phyloP scores from a whole-genome alignment of 2,113 vertebrate genomes.

The Podiceps cristatus region DNA sequence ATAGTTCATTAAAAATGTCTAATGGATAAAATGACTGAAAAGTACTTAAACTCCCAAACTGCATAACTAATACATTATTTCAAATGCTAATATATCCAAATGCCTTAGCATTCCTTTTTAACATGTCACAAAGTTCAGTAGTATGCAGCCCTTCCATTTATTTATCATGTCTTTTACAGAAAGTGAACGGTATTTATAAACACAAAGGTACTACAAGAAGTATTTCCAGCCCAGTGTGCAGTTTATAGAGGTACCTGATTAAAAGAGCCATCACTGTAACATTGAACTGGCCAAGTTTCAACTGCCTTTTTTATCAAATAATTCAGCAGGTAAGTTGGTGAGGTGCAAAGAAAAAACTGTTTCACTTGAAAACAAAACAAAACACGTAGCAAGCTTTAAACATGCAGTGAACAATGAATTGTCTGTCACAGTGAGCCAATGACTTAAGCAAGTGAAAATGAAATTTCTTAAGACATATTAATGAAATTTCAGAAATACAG shows the following conservation, averaged over 20 bases:
- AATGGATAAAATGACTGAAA: not conserved
- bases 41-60: not conserved
- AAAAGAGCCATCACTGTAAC: slow-evolving; percentile 22
- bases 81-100: not conserved
- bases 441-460: slow-evolving; percentile 68
- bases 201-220: not conserved
- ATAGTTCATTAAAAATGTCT: not conserved
- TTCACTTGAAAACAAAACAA: not conserved
- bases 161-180: not conserved
- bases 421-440: slow-evolving; percentile 63
- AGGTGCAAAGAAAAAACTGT: slow-evolving; percentile 28
- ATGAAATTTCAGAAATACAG: slow-evolving; percentile 53
- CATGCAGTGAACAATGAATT: slow-evolving; percentile 65
- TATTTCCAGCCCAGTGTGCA: not conserved
- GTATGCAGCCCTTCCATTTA: not conserved
- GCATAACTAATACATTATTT: not conserved
- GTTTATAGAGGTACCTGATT: slow-evolving; percentile 16
- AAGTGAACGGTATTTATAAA: slow-evolving; percentile 7
- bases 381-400: slow-evolving; percentile 64
- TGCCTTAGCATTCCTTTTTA: not conserved
- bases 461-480: slow-evolving; percentile 66
- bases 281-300: slow-evolving; percentile 1
- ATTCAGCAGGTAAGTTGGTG: slow-evolving; percentile 34
- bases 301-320: slow-evolving; percentile 11
- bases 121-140: not conserved